phyloP scores from a whole-genome alignment of 2,888 invertebrate species.

The Epistrophe eligans region DNA sequence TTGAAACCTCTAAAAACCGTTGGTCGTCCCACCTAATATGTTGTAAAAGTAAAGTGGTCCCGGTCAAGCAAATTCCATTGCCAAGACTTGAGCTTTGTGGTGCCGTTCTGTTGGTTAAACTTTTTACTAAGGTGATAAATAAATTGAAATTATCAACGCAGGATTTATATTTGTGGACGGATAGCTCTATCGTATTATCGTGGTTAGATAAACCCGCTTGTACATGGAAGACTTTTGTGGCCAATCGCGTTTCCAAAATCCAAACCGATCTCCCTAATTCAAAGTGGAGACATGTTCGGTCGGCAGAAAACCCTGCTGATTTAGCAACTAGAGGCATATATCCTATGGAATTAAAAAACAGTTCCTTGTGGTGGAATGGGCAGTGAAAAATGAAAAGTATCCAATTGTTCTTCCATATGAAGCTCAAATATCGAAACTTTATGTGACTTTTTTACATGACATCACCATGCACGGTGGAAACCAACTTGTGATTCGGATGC shows the following conservation, averaged over 20 bases:
- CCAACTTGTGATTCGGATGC: constrained; percentile 8
- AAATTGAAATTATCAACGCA: not conserved
- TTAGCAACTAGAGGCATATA: not conserved
- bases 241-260: no score
- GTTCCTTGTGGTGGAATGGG: constrained; percentile 39
- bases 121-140: constrained; percentile 4
- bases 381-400: no score
- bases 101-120: constrained; percentile 39
- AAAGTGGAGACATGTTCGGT: constrained; percentile 37
- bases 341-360: not conserved
- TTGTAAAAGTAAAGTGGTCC: constrained; percentile 46
- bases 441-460: not conserved
- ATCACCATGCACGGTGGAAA: constrained; percentile 20
- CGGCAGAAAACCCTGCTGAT: constrained; percentile 45
- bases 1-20: no score
- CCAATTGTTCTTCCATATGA: no score
- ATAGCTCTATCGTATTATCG: not conserved
- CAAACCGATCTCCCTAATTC: no score
- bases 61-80: constrained; percentile 1
- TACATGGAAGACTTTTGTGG: constrained; percentile 13
- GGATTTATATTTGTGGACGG: not conserved
- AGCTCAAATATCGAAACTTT: no score
- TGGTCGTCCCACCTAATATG: constrained; percentile 34
- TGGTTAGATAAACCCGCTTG: constrained; percentile 48
- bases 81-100: constrained; percentile 61